Evolutionary conservation across 2,797 vertebrate species (phyloP), one percentile per base, ranked within the genome.

Genomic region (Potorous gilbertii): DNA sequence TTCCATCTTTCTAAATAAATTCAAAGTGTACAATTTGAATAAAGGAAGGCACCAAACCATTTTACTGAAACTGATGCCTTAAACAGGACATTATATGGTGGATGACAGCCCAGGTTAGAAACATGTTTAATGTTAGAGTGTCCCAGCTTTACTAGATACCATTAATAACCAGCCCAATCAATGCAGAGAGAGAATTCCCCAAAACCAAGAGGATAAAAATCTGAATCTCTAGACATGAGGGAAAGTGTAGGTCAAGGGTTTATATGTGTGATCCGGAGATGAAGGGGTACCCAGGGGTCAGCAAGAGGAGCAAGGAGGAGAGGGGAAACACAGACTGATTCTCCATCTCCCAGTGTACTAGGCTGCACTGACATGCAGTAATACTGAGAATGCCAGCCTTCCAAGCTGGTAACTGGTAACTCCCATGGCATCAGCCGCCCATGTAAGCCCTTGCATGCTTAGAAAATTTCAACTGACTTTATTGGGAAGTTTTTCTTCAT

Each of bases 1-100:
- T 90, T 55, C 90, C 81, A 11, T 14, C 74, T 81, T 96, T 93
- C 55, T 62, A 66, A 93, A 52, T 92, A 92, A 95, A 90, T 90
- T 90, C 34, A 92, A 52, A 91, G 29, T 87, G 14, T 27, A 93
- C 34, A 56, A 81, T 81, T 81, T 87, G 21, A 50, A 11, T 46
- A 91, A 66, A 5, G 0, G 0, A 0, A 52, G 54, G n/a, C 52
- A 16, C n/a, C 54, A 52, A 40, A 40, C 93, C 46, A 59, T 94
- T 18, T 92, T 34, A 16, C 50, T 11, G 29, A 89, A 74, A 57
- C 16, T 40, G 54, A 94, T 34, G 55, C 40, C 54, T 59, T 56
- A 29, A 12, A 16, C 52, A 11, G 91, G 55, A 4, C 31, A 50
- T 34, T 1, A 0, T 0, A 27, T 87, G 16, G 27, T 57, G 46